A percentile compares a stretch with the other conserved stretches of the same genome.
These are phyloP conservation scores for Rhabdomys dilectus DNA, from an alignment of 2,113 vertebrate genomes.

Conservation along the genomic window DNA sequence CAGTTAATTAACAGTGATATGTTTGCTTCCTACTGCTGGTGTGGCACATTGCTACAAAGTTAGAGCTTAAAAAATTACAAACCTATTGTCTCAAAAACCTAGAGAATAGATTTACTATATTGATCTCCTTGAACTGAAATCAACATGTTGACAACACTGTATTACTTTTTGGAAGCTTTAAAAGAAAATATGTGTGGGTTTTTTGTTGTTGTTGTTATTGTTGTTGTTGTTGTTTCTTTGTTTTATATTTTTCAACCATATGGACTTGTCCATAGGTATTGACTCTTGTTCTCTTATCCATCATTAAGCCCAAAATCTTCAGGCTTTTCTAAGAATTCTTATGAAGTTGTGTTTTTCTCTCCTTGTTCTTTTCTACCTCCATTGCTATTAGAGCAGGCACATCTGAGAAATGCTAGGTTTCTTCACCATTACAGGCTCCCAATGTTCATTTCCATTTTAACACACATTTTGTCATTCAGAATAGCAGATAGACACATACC, in stretches of 20 bases:
- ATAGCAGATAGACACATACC: not conserved
- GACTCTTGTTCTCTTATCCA: not conserved
- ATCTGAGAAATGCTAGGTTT: not conserved
- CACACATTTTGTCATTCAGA: not conserved
- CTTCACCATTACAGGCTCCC: not conserved
- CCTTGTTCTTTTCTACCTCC: not conserved
- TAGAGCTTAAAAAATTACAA: not conserved
- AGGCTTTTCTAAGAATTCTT: not conserved
- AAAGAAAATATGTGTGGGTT: not conserved
- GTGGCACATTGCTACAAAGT: not conserved
- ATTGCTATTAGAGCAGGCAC: not conserved
- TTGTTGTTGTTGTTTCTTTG: no score
- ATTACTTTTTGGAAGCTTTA: not conserved
- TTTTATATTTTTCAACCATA: not conserved
- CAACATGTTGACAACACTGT: not conserved
- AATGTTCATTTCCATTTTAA: not conserved
- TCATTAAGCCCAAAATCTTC: not conserved
- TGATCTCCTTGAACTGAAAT: not conserved
- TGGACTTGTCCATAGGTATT: fast-evolving
- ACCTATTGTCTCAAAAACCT: not conserved
- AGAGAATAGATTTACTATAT: not conserved
- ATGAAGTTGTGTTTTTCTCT: not conserved
- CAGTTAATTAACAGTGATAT: not conserved
- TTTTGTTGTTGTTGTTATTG: no score
- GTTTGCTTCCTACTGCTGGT: not conserved